Evolutionary conservation across 2,888 invertebrate species (phyloP), one percentile per base, ranked within the genome.

Genomic region (Catocala nupta): DNA sequence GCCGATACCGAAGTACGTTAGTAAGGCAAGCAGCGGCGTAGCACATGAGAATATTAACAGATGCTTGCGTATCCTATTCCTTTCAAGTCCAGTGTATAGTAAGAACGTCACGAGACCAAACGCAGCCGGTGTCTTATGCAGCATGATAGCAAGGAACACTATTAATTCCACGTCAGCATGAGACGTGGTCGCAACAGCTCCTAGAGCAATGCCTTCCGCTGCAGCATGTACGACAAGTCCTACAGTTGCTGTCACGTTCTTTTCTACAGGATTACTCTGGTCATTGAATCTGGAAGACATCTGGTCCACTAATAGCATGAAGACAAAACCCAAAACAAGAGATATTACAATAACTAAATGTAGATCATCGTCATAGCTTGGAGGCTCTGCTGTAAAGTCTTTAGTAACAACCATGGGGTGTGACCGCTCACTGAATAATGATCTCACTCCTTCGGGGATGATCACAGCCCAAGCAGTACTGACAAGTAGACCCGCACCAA

Each of bases 81-180:
- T 95, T n/a, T n/a, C n/a, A n/a, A n/a, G n/a, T n/a, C n/a, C n/a
- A n/a, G n/a, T n/a, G n/a, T n/a, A n/a, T n/a, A 36, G 36, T 36
- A 99, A 94, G 89, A 99, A 99, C n/a, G 99, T 99, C 45, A 99
- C 99, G 12, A 99, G 95, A 0, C 99, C 99, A 94, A 99, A 99
- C 0, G 99, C 99, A 5, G 99, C 99, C 0, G 99, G 99, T 0
- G 99, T 99, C 94, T 99, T 99, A 84, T 99, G 99, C 57, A 99
- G 91, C 99, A 99, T 99, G 74, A 99, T 99, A 5, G 99, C 99
- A 39, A 99, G 87, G 90, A 99, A 99, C 9, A 99, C 99, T 68
- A 99, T 99, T 82, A 99, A 96, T 90, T 99, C 99, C 0, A 99
- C 98, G 83, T 99, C 99, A 0, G 98, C 96, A 83, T 99, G 99